Evolutionary conservation across 2,888 invertebrate species (phyloP).

Genomic region (Epinotia demarniana): DNA sequence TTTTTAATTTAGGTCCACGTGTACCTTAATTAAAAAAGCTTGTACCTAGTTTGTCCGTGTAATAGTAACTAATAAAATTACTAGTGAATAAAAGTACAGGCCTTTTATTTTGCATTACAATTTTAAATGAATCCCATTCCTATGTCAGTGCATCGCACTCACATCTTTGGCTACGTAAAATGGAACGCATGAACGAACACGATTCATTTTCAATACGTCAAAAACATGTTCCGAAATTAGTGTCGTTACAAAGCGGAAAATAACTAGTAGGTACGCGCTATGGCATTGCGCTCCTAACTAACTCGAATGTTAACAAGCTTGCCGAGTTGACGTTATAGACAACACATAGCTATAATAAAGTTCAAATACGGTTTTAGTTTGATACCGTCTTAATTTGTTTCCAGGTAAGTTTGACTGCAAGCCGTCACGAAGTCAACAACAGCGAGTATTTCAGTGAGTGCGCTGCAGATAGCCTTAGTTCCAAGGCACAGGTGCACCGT

Average conservation of each 20-base stretch:
- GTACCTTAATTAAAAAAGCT: no score
- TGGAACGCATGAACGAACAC: no score
- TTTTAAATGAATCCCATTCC: background rate
- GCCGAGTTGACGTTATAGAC: background rate
- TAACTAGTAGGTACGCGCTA: no score
- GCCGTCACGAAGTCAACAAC: slow-evolving; percentile 12
- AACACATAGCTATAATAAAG: background rate
- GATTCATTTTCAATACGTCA: background rate
- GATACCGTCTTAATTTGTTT: slow-evolving; percentile 26
- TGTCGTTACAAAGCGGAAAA: no score
- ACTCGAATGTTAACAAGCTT: background rate
- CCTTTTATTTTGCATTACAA: background rate
- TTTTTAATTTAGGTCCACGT: no score
- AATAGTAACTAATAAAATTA: no score
- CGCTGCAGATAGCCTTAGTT: slow-evolving; percentile 1
- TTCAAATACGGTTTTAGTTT: background rate
- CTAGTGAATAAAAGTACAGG: background rate
- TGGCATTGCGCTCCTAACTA: no score
- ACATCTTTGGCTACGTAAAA: no score
- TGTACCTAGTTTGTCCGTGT: no score
- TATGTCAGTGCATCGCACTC: no score
- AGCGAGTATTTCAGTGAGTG: slow-evolving; percentile 21
- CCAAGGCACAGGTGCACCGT: slow-evolving; percentile 18
- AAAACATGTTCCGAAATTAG: no score
- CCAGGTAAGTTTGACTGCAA: slow-evolving; percentile 32